Evolutionary conservation across 2,113 vertebrate genomes (phyloP), one percentile per base, ranked within the genome.

Genomic region (Thomomys bottae): DNA sequence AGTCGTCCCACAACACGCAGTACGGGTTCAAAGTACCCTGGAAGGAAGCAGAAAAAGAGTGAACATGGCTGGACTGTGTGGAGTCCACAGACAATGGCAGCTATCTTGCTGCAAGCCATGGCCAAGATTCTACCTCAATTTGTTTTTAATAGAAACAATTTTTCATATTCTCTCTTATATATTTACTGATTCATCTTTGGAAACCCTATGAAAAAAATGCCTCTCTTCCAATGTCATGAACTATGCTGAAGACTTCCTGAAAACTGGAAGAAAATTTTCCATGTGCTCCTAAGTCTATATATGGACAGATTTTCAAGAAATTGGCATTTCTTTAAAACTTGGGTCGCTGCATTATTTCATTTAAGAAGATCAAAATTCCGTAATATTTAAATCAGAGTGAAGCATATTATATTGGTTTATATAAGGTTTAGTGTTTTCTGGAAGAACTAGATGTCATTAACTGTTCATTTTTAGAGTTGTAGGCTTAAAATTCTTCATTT

Each of bases 1-100:
- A 98, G 97, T 98, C 98, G 97, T 99, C 99, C 99, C 99, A 99
- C 86, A 99, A 97, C 78, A 99, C 99, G 96, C 99, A 99, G 97
- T 99, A 99, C 36, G 99, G 99, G 95, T 99, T 99, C 98, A 99
- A 95, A 61, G 99, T 99, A 85, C 99, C 99, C 99, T 99, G 97
- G 93, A 98, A 97, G 95, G 95, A 97, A 97, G 45, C 34, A 96
- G 73, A 97, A 36, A 95, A 93, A 92, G 45, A 93, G 88, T 68
- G 80, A 94, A 81, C 88, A 67, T 63, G 72, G 76, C 34, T 73
- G 86, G 36, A 94, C 49, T 54, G 49, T 8, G 6, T 45, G 45
- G n/a, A n/a, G n/a, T 11, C 11, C 17, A 54, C 49, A 54, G 4
- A 2, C 15, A 15, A 54, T 54, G 49, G 11, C 49, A 54, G 49